Base-by-base conservation (phyloP, 2,113 vertebrate genomes). In the Delphinus delphis region DNA sequence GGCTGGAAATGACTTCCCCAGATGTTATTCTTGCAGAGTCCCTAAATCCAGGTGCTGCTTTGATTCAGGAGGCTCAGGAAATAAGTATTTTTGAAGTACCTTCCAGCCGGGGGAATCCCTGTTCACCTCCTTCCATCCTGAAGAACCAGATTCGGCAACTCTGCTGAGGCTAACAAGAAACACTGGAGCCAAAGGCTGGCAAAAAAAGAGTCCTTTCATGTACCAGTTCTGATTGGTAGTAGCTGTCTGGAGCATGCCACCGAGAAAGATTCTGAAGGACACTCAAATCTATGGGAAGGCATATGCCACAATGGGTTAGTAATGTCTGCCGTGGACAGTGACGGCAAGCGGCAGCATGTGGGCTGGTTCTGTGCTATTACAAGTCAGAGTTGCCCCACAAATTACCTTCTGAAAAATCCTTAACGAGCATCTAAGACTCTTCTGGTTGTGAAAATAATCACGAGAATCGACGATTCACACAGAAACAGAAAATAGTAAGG, bases 21-120 rank as follows among this genome's bases (percentile, higher is more conserved):
- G 83, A 62, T 94, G 67, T 95, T 77, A 76, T 83, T 96, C 79
- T 53, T 60, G 33, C 41, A 87, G 71, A 90, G 65, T 93, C 41
- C 47, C 50, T 88, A 90, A 83, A 84, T 7, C 25, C 70, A 84
- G 28, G 41, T 80, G 44, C 8, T 91, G 14, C 82, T 95, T 94
- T 84, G 74, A 68, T 90, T 94, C 50, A 60, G 65, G 31, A 41
- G 12, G 23, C 36, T 76, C 13, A 10, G 36, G 70, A 90, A 80
- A 82, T 88, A 62, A 80, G 8, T 81, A 76, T 63, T 71, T 74
- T 89, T 20, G 25, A 94, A 92, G 67, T 85, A 25, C 3, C 36
- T 90, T 91, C 67, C 26, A 71, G 65, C 10, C 14, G 0, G 10
- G 50, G 20, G 67, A 85, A 95, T 81, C 58, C 77, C 36, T 53